Conservation (phyloP, 2,888 invertebrate species). For the Sinohyriopsis cumingii region DNA sequence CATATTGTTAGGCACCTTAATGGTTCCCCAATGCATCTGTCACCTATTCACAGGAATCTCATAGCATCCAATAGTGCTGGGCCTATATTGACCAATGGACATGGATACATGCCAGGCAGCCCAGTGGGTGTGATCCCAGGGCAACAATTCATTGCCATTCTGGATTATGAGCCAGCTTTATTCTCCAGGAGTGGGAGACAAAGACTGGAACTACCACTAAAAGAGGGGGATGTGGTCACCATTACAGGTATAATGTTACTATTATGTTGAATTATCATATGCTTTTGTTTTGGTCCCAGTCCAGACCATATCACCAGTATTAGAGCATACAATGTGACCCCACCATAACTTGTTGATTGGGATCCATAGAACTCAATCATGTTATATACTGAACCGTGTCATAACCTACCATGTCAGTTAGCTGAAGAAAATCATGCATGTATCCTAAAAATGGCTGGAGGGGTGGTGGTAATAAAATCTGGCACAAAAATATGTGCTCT, state of each 20-base stretch:
- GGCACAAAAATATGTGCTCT: too few relatives aligned
- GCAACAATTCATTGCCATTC: constrained; percentile 48
- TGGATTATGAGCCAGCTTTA: constrained; percentile 60
- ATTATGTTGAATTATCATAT: too few relatives aligned
- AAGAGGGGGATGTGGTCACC: constrained; percentile 62
- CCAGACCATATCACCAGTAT: too few relatives aligned
- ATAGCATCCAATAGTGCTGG: constrained; percentile 10
- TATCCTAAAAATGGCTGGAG: too few relatives aligned
- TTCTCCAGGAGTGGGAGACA: constrained; percentile 61
- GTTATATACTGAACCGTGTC: too few relatives aligned
- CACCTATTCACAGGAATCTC: constrained; percentile 12
- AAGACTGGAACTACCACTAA: constrained; percentile 56
- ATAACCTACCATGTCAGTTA: too few relatives aligned
- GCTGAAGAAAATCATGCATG: too few relatives aligned
- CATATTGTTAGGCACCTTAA: neutral
- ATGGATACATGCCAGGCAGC: constrained; percentile 2
- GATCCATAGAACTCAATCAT: too few relatives aligned
- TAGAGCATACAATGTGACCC: too few relatives aligned
- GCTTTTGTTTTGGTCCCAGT: neutral
- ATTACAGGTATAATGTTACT: constrained; percentile 45
- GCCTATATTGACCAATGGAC: constrained; percentile 4
- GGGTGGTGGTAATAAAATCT: too few relatives aligned
- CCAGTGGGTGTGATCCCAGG: too few relatives aligned
- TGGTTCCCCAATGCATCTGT: neutral
- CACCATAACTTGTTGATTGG: too few relatives aligned